These are phyloP conservation scores for Hemicordylus capensis DNA, from an alignment of 2,113 vertebrate species.

Conservation along the genomic window DNA sequence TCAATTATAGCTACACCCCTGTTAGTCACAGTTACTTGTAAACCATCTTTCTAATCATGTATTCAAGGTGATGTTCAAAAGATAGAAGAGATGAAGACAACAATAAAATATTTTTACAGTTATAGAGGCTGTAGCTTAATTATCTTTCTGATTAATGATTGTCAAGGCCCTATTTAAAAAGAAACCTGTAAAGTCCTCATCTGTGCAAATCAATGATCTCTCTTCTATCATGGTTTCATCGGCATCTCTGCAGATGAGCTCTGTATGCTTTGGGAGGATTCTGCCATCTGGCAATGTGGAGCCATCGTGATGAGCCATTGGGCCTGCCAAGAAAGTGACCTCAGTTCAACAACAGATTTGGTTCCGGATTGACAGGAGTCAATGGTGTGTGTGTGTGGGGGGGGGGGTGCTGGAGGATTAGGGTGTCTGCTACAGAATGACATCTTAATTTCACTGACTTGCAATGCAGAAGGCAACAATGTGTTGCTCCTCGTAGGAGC, in stretches of 20 bases:
- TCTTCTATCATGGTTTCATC: neutral
- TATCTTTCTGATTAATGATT: neutral
- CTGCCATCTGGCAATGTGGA: neutral
- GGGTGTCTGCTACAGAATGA: neutral
- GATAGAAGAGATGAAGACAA: neutral
- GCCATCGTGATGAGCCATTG: neutral
- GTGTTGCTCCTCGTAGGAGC: neutral
- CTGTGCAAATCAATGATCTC: neutral
- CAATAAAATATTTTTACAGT: neutral
- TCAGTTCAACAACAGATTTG: neutral
- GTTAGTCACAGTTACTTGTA: no score
- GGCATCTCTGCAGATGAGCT: neutral
- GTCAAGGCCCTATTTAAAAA: neutral
- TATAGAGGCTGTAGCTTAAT: neutral
- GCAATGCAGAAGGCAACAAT: neutral
- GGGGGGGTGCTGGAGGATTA: neutral
- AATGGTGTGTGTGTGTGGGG: neutral
- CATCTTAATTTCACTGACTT: neutral
- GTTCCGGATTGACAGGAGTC: neutral
- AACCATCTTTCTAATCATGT: neutral
- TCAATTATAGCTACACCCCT: no score
- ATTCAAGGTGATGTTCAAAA: neutral
- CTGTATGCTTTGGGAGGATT: fast-evolving
- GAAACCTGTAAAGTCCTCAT: neutral
- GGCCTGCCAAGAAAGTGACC: neutral